Conservation (phyloP, 2,797 vertebrate species). For the Podarcis lilfordi region DNA sequence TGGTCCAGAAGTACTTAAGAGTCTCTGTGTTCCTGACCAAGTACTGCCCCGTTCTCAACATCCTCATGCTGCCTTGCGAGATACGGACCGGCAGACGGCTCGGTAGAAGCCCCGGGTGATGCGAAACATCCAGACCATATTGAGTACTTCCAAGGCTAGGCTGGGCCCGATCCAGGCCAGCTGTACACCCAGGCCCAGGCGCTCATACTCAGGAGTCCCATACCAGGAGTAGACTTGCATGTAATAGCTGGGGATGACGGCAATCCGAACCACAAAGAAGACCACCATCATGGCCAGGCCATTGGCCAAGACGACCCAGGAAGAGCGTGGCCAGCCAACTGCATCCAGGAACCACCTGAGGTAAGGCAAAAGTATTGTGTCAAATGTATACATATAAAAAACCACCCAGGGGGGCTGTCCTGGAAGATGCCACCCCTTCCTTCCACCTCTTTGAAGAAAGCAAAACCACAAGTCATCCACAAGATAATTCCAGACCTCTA, state of each 20-base stretch:
- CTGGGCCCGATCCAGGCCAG: constrained; percentile 87
- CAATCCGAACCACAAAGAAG: constrained; percentile 85
- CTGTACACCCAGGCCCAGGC: constrained; percentile 82
- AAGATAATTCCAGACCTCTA: neutral
- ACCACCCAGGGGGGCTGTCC: neutral
- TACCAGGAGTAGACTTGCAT: constrained; percentile 82
- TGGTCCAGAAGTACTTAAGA: neutral
- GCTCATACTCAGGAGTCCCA: constrained; percentile 80
- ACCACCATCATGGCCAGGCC: constrained; percentile 80
- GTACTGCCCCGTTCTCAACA: neutral
- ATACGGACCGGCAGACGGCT: constrained; percentile 67
- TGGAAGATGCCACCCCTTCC: neutral
- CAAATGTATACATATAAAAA: neutral
- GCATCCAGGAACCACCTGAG: constrained; percentile 84
- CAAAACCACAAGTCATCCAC: neutral
- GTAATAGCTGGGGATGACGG: constrained; percentile 86
- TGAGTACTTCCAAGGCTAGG: constrained; percentile 82
- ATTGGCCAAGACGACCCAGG: constrained; percentile 79
- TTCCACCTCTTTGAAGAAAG: too few species aligned
- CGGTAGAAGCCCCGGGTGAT: constrained; percentile 84
- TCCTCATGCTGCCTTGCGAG: constrained; percentile 39
- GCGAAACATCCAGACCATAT: constrained; percentile 85
- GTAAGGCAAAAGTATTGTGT: neutral
- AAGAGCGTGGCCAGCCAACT: constrained; percentile 78
- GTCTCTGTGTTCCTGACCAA: neutral